phyloP scores from a whole-genome alignment of 2,888 invertebrate species.

The Diabrotica balteata region DNA sequence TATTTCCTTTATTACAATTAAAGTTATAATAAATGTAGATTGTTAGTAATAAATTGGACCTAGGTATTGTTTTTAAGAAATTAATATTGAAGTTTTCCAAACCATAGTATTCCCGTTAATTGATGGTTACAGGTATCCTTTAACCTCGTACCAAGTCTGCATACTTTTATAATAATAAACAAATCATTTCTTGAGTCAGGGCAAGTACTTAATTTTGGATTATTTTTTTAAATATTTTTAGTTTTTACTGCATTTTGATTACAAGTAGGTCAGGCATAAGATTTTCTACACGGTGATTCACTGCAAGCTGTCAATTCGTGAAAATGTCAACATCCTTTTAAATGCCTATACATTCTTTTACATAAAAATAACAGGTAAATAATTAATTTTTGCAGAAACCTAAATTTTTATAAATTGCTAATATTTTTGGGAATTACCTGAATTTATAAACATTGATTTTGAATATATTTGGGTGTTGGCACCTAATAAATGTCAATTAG shows the following conservation, averaged over 20 bases:
- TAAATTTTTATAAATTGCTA: not conserved
- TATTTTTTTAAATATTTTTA: no score
- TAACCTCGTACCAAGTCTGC: no score
- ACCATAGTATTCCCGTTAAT: no score
- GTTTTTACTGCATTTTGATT: conserved; percentile 1
- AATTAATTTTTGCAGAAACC: not conserved
- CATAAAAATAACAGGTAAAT: not conserved
- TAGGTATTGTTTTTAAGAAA: no score
- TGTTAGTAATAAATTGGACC: no score
- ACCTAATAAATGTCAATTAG: conserved; percentile 1
- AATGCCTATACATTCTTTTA: not conserved
- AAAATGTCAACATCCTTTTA: conserved; percentile 5
- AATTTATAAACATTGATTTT: not conserved
- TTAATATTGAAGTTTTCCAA: no score
- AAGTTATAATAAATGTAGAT: no score
- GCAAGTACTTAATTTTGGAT: no score
- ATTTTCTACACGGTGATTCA: conserved; percentile 11
- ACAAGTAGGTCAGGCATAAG: conserved; percentile 7
- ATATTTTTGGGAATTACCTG: not conserved
- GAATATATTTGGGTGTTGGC: conserved; percentile 7
- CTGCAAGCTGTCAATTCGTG: not conserved
- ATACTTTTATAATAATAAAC: no score
- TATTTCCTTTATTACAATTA: no score
- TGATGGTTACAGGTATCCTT: no score
- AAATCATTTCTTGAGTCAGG: no score